Evolutionary conservation across 2,113 vertebrate species (phyloP).

Genomic region (Alethe castanea): DNA sequence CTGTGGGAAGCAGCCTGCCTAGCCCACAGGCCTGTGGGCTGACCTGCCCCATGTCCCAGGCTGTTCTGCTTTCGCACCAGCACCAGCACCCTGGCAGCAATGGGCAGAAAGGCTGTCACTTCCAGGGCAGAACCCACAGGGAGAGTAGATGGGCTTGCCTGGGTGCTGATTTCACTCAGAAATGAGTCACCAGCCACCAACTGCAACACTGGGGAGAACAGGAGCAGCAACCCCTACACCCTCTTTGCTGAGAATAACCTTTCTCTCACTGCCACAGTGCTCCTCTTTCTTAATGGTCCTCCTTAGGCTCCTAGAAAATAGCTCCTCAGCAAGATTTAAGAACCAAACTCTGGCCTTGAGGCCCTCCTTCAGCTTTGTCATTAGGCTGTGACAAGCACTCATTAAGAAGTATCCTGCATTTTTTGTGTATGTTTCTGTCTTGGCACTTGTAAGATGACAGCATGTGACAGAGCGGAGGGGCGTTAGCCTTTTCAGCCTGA

Average conservation of each 20-base stretch:
- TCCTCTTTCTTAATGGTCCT: not conserved
- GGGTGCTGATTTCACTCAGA: not conserved
- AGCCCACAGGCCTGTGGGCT: accelerated
- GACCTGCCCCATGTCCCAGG: accelerated
- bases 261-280: not conserved
- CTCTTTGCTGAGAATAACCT: not conserved
- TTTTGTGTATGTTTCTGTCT: constrained; percentile 44
- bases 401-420: constrained; percentile 58
- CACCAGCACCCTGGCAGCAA: not conserved
- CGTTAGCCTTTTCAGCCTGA: constrained; percentile 68
- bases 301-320: not conserved
- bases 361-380: constrained; percentile 22
- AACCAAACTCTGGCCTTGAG: not conserved
- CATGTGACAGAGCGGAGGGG: constrained; percentile 62
- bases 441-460: constrained; percentile 58
- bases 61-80: not conserved
- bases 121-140: accelerated
- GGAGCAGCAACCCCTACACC: not conserved
- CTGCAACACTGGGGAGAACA: not conserved
- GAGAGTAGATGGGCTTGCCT: accelerated
- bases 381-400: constrained; percentile 57
- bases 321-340: not conserved
- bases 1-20: not conserved
- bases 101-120: not conserved
- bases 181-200: not conserved